Base-by-base conservation (phyloP, 2,797 vertebrate genomes). In the Myotis myotis region DNA sequence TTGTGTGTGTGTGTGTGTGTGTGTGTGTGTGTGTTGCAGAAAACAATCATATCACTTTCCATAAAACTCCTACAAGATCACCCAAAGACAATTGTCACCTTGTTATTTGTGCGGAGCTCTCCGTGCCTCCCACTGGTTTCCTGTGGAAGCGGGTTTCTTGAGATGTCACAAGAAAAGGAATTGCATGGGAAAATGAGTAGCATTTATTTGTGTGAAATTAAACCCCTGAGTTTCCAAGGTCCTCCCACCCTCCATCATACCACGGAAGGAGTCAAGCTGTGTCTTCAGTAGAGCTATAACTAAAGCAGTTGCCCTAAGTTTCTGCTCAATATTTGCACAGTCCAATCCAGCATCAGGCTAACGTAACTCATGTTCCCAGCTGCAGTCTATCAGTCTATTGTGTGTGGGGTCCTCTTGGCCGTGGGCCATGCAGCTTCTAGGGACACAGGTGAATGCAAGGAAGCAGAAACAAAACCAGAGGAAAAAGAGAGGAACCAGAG, bases 91-190 rank as follows among this genome's bases (percentile, higher is more conserved):
- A 8, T 76, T 36, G 30, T 44, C 13, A 19, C 17, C 62, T n/a
- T 64, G n/a, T 33, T 66, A 33, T 66, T 33, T 8, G n/a, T 33
- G n/a, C 0, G 64, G 17, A 66, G n/a, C 16, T 66, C n/a, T 66
- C 64, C 0, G 3, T n/a, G 5, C 25, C 15, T 16, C 30, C 3
- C n/a, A 66, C 62, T 2, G 1, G n/a, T 66, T 19, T 3, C 64
- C 64, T 19, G 3, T 66, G n/a, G n/a, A 66, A 66, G n/a, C 19
- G 64, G 6, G 30, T 66, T 62, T 62, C 60, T 7, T 62, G 60
- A 62, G 60, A 62, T 62, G 28, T 15, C 60, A 62, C 60, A 62
- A 62, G 60, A 30, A 62, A 62, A 62, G 28, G 60, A 62, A 62
- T 30, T 30, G 28, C 60, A 30, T 62, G 60, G 60, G 5, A 62